phyloP scores from a whole-genome alignment of 1,140 invertebrate genomes.

The Aphidius gifuensis region DNA sequence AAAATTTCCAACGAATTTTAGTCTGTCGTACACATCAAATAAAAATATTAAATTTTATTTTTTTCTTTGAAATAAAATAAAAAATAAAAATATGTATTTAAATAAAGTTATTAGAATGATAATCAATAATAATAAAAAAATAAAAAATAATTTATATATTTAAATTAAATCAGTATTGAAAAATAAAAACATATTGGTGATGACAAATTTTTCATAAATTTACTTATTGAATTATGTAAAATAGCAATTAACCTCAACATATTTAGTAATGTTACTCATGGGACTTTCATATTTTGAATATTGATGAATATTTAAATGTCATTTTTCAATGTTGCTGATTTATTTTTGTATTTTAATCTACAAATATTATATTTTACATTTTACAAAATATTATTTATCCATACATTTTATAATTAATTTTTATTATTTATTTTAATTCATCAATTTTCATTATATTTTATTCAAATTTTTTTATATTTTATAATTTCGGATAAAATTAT shows the following conservation, averaged over 20 bases:
- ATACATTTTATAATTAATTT: background rate
- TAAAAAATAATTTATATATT: no score
- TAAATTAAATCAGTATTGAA: no score
- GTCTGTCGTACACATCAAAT: no score
- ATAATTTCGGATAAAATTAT: background rate
- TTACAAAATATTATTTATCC: background rate
- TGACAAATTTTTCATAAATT: no score
- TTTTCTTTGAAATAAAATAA: no score
- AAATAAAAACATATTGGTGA: no score
- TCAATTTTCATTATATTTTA: background rate
- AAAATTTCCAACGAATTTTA: no score
- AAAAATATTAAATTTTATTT: no score
- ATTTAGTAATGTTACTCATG: constrained; percentile 28
- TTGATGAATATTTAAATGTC: constrained; percentile 39
- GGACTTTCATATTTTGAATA: constrained; percentile 34
- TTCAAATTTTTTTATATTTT: background rate
- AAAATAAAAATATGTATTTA: no score
- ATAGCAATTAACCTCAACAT: constrained; percentile 39
- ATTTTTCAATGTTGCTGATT: constrained; percentile 10
- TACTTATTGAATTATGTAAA: constrained; percentile 41
- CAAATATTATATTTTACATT: background rate
- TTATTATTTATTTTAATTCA: background rate
- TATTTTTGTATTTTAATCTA: background rate
- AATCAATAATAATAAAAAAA: no score
- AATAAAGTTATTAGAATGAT: no score